Evolutionary conservation across 2,888 invertebrate species (phyloP), one percentile per base, ranked within the genome.

Genomic region (Hirtodrosophila trivittata): DNA sequence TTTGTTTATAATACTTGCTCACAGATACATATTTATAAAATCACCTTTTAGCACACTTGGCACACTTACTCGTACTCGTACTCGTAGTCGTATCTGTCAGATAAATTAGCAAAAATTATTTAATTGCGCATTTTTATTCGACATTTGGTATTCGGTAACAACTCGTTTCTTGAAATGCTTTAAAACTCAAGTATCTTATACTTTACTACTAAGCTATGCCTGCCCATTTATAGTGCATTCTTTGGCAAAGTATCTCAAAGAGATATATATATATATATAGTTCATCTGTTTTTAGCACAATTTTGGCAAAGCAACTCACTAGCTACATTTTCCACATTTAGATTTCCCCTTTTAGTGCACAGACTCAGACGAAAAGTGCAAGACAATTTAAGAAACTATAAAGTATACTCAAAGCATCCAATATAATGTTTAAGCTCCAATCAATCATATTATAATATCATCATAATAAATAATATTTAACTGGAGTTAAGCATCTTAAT

Each of bases 81-180:
- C 3, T 5, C 5, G 5, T 21, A 21, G 18, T 5, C 5, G 18
- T 21, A 77, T 65, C 60, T 74, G 75, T 74, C 77, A 67, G 65
- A 81, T 81, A 81, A 77, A 78, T 75, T 75, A 71, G 58, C 47
- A 21, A 32, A 67, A 67, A 71, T 67, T 70, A 57, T 55, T 67
- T 47, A 70, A 70, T 70, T 42, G 58, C 54, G 38, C 50, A 50
- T 25, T 69, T 59, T 45, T 37, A 37, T 45, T 5, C 14, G 43
- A 46, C 13, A 45, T 33, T n/a, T n/a, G n/a, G n/a, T n/a, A n/a
- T n/a, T n/a, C n/a, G n/a, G n/a, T n/a, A n/a, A n/a, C n/a, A n/a
- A n/a, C n/a, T n/a, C n/a, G n/a, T n/a, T n/a, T n/a, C n/a, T n/a
- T n/a, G n/a, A n/a, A n/a, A n/a, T n/a, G n/a, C n/a, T n/a, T n/a